Evolutionary conservation across 2,113 vertebrate genomes (phyloP).

Genomic region (Neoarius graeffei): DNA sequence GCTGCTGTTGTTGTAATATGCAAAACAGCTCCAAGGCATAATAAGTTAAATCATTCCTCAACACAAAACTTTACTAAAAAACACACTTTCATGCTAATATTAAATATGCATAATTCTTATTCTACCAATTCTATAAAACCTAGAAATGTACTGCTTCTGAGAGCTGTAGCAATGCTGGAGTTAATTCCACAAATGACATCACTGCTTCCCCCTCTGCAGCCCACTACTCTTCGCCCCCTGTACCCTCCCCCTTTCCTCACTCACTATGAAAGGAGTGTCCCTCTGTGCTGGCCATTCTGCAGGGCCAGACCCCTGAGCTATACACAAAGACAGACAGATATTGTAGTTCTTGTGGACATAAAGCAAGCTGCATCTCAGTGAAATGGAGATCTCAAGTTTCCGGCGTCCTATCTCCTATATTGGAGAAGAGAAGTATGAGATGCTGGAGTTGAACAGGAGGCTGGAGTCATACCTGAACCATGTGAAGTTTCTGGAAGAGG

Average conservation of each 20-base stretch:
- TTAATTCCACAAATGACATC: slow-evolving; percentile 68
- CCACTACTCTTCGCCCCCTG: slow-evolving; percentile 52
- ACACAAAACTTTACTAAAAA: neutral
- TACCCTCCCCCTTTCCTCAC: slow-evolving; percentile 52
- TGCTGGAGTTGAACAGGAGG: slow-evolving; percentile 90
- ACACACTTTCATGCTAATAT: neutral
- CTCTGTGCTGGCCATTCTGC: slow-evolving; percentile 56
- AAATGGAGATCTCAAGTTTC: slow-evolving; percentile 66
- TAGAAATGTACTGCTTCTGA: neutral
- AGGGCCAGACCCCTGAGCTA: slow-evolving; percentile 45
- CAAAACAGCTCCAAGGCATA: neutral
- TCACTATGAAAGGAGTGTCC: slow-evolving; percentile 66
- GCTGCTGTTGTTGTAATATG: neutral
- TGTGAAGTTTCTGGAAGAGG: slow-evolving; percentile 88
- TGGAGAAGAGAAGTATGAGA: slow-evolving; percentile 84
- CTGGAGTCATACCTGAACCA: slow-evolving; percentile 86
- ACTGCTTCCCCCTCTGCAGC: slow-evolving; percentile 33
- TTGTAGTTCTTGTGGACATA: slow-evolving; percentile 8
- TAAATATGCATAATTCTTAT: neutral
- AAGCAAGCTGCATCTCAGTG: neutral
- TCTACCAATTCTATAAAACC: neutral
- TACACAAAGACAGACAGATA: slow-evolving; percentile 39
- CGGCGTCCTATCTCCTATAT: slow-evolving; percentile 46
- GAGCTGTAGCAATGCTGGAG: slow-evolving; percentile 59
- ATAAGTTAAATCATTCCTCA: neutral